Evolutionary conservation across 2,113 vertebrate species (phyloP).

Genomic region (Lagopus muta): DNA sequence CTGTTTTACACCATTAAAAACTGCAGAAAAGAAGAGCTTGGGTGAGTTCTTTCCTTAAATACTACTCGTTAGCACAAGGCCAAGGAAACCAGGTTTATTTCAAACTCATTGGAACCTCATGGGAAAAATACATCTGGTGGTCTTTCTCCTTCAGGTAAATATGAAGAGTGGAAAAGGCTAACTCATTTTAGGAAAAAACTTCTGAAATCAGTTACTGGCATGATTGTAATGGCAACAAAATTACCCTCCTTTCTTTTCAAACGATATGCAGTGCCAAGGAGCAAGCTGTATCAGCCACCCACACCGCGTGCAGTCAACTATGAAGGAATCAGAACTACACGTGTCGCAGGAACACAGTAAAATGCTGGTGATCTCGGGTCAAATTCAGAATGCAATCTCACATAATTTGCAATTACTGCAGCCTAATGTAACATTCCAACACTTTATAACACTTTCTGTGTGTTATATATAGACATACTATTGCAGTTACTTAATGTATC

Average conservation of each 20-base stretch:
- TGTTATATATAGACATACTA: background rate
- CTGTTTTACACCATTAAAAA: background rate
- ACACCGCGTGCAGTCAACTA: background rate
- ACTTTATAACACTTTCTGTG: background rate
- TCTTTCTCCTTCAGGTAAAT: background rate
- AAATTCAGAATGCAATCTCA: background rate
- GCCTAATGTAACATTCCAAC: background rate
- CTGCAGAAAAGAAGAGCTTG: background rate
- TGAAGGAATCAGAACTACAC: background rate
- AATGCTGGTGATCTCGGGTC: background rate
- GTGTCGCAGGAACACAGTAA: background rate
- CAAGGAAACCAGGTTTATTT: background rate
- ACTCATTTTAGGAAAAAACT: background rate
- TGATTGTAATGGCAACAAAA: background rate
- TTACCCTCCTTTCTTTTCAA: background rate
- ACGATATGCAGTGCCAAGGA: background rate
- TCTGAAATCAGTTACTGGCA: background rate
- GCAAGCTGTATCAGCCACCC: background rate
- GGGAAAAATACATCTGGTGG: background rate
- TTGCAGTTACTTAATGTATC: constrained; percentile 15
- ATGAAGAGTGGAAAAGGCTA: background rate
- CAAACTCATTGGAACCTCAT: background rate
- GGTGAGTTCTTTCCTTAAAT: background rate
- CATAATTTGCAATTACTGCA: background rate
- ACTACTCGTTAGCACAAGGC: background rate